Evolutionary conservation across 1,140 invertebrate genomes (phyloP).

Genomic region (Drosophila teissieri): DNA sequence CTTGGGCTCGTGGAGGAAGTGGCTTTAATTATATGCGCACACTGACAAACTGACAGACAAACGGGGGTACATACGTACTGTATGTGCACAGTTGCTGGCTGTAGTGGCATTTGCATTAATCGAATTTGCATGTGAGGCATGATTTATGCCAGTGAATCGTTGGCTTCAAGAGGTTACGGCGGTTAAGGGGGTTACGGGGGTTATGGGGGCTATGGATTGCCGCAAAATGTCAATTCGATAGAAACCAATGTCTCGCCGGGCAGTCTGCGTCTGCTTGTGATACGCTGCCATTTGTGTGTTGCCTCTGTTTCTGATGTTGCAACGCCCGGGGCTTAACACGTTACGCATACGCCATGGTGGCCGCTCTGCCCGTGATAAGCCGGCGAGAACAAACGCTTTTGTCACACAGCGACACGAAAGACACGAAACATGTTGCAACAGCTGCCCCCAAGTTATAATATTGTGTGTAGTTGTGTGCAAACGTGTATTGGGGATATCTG

Average conservation of each 20-base stretch:
- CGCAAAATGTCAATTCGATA: slow-evolving; percentile 1
- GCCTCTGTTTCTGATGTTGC: slow-evolving; percentile 19
- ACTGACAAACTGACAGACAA: slow-evolving; percentile 8
- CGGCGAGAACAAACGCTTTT: slow-evolving; percentile 43
- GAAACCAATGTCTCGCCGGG: slow-evolving; percentile 13
- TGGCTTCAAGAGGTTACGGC: not conserved
- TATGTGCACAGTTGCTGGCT: slow-evolving; percentile 29
- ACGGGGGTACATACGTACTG: not conserved
- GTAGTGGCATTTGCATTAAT: slow-evolving; percentile 57
- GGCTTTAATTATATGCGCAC: slow-evolving; percentile 53
- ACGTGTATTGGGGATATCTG: not conserved
- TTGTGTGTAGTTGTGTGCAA: not conserved
- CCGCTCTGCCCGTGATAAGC: slow-evolving; percentile 15
- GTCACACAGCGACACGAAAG: slow-evolving; percentile 25
- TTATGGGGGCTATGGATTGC: not conserved
- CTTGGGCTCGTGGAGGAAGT: slow-evolving; percentile 50
- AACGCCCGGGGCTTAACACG: slow-evolving; percentile 24
- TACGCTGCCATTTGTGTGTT: slow-evolving; percentile 1
- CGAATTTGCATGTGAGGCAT: slow-evolving; percentile 39
- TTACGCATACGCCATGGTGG: slow-evolving; percentile 58
- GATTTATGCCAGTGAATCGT: slow-evolving; percentile 2
- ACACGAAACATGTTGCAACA: slow-evolving; percentile 31
- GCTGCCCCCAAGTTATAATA: slow-evolving; percentile 7
- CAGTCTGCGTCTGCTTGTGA: slow-evolving; percentile 16
- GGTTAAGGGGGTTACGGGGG: slow-evolving; percentile 3